Evolutionary conservation across 2,888 invertebrate species (phyloP), one percentile per base, ranked within the genome.

Genomic region (Hydrotaea diabolus): DNA sequence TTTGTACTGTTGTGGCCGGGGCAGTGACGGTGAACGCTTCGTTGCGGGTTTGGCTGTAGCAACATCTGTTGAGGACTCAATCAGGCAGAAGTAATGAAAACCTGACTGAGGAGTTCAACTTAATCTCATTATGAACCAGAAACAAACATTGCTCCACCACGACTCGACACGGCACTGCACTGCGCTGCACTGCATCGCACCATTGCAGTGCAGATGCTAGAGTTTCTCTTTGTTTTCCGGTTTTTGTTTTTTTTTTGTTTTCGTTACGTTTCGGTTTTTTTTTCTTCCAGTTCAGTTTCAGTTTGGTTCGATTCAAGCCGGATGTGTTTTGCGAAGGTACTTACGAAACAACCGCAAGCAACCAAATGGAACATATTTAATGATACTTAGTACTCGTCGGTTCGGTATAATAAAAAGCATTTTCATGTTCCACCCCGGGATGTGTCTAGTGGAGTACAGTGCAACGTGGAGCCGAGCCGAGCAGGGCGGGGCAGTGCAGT

Each of bases 101-200:
- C 9, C 79, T 79, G 43, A 76, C 78, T 77, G 53, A 77, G 78
- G 62, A 69, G 69, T 69, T 69, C 77, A 64, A 71, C 62, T 46
- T 85, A 85, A 82, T 85, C 85, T 82, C 79, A 82, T 85, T 85
- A 85, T 77, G 74, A 79, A 85, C 69, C 82, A 79, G 79, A 79
- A 82, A 77, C 69, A 75, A 66, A 66, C 66, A 66, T 15, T 69
- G 46, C 69, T 23, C 15, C 69, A 66, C 13, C 17, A 15, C 64
- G 31, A 31, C 62, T 23, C 57, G 23, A 62, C 59, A 31, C 26
- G 15, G 26, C 59, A n/a, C 17, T 31, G 31, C 62, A 36, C 17
- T 39, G 39, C 39, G 1, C 39, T 39, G 39, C 39, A 8, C 7
- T 39, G 39, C 5, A n/a, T n/a, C 8, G 36, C 36, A 36, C n/a